These are phyloP conservation scores for Zygothrica quintamaculata DNA, from an alignment of 2,888 invertebrate genomes.

Conservation along the genomic window DNA sequence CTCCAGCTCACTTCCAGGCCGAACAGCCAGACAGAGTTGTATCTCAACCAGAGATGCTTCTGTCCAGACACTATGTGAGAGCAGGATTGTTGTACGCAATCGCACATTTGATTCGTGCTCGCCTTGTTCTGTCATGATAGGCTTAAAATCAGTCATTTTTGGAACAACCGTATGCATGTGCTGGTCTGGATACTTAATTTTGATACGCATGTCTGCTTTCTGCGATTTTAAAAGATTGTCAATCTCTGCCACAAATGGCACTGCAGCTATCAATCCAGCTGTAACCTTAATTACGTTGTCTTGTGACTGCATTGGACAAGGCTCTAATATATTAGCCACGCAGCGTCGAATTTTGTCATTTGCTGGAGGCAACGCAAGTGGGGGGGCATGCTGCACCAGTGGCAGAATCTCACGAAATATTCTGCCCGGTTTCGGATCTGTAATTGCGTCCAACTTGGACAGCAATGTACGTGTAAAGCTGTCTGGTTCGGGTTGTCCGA, in stretches of 20 bases:
- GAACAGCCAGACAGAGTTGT: conserved; percentile 89
- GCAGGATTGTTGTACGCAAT: conserved; percentile 92
- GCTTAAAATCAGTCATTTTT: conserved; percentile 90
- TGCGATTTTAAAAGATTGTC: conserved; percentile 90
- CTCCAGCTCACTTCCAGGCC: conserved; percentile 87
- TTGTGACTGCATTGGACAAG: conserved; percentile 90
- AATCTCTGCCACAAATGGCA: conserved; percentile 94
- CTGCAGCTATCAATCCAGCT: conserved; percentile 94
- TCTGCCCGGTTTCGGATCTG: conserved; percentile 93
- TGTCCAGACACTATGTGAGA: conserved; percentile 95
- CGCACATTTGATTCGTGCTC: conserved; percentile 86
- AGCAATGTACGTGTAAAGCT: conserved; percentile 92
- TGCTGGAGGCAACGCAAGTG: conserved; percentile 88
- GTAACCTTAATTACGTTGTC: conserved; percentile 95
- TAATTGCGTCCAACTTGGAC: conserved; percentile 90
- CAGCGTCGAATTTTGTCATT: conserved; percentile 91
- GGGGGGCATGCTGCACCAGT: conserved; percentile 88
- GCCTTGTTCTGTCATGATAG: conserved; percentile 87
- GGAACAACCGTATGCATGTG: conserved; percentile 93
- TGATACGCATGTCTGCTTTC: conserved; percentile 90
- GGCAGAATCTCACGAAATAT: conserved; percentile 92
- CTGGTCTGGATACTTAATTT: conserved; percentile 96
- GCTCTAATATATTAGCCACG: conserved; percentile 92
- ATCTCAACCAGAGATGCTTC: conserved; percentile 96
- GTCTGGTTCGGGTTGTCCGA: conserved; percentile 86